Percentiles rank a stretch among this genome's conserved stretches.
These are phyloP conservation scores for Cryptus armator DNA, from an alignment of 2,888 invertebrate species.

Conservation along the genomic window DNA sequence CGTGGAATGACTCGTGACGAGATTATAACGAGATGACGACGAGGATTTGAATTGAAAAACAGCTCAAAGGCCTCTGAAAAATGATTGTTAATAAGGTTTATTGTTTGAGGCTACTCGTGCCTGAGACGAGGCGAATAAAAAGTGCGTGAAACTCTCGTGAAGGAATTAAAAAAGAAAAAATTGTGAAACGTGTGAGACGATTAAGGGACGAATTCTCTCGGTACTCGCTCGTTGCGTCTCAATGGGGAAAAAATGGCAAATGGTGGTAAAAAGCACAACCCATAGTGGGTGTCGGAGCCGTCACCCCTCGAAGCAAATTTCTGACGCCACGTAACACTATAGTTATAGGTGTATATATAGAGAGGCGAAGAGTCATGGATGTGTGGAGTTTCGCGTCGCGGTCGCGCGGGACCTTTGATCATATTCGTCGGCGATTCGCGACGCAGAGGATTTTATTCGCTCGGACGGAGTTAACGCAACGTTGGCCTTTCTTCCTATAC, in stretches of 20 bases:
- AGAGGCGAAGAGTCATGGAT: constrained; percentile 32
- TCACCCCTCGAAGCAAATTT: constrained; percentile 58
- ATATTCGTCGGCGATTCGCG: constrained; percentile 71
- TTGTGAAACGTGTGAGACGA: constrained; percentile 55
- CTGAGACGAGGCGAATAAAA: constrained; percentile 55
- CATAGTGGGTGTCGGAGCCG: constrained; percentile 30
- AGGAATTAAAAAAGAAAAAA: constrained; percentile 33
- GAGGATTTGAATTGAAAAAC: constrained; percentile 25
- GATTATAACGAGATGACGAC: constrained; percentile 44
- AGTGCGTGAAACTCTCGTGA: constrained; percentile 47
- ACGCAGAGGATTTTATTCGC: constrained; percentile 72
- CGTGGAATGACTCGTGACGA: constrained; percentile 51
- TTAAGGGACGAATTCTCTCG: constrained; percentile 4
- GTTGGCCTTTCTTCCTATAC: constrained; percentile 54
- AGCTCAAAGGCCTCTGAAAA: constrained; percentile 22
- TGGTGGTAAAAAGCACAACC: constrained; percentile 36
- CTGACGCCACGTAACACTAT: constrained; percentile 43
- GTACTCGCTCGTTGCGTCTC: constrained; percentile 32
- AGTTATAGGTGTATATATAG: constrained; percentile 46
- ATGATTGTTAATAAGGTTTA: constrained; percentile 58
- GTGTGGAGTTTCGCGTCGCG: constrained; percentile 45
- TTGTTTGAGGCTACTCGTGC: constrained; percentile 38
- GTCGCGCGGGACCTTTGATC: constrained; percentile 72
- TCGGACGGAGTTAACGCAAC: constrained; percentile 69
- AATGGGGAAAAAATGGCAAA: constrained; percentile 54